Base-by-base conservation (phyloP, 1,140 invertebrate genomes). In the Globodera rostochiensis region DNA sequence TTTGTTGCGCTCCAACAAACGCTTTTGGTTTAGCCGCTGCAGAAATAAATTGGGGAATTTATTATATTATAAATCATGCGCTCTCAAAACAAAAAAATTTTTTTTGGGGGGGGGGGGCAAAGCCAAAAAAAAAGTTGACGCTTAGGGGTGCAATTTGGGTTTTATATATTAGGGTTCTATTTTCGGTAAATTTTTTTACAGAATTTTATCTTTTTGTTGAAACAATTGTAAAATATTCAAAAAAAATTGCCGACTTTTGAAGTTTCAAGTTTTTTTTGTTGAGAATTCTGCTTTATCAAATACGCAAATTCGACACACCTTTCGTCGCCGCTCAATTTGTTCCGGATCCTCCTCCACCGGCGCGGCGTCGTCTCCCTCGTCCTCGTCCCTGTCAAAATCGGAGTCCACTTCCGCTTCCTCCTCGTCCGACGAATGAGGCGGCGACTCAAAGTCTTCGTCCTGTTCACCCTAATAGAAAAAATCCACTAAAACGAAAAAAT, bases 321-420 rank as follows among this genome's bases (percentile, higher is more conserved):
- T 85, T 80, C 53, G 77, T 66, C 60, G 53, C 6, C 64, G 66
- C 21, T 78, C 76, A 64, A 50, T 70, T 8, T 45, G 64, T 25
- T 83, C 50, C 4, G 80, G 49, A n/a, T 78, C 49, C n/a, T 77
- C 79, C 19, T 83, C 77, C 79, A 64, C 82, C 79, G 19, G 53
- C 69, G 81, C 49, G n/a, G 73, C 47, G 1, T 73, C 74, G 9
- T 79, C 80, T 25, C 84, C 80, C 66, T 87, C 87, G 2, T 86
- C 85, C 64, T 88, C 85, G 19, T 64, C n/a, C 46, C 74, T 70
- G 57, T 88, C 86, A 79, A 85, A 86, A 66, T 87, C 84, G 8
- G 81, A 86, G 60, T 85, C 84, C 11, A 74, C 80, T 9, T 85
- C 84, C 25, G 57, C 80, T 13, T 36, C 80, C 15, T 85, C 84